These are phyloP conservation scores for Agrilus biguttatus DNA, from an alignment of 2,888 invertebrate genomes.

Conservation along the genomic window DNA sequence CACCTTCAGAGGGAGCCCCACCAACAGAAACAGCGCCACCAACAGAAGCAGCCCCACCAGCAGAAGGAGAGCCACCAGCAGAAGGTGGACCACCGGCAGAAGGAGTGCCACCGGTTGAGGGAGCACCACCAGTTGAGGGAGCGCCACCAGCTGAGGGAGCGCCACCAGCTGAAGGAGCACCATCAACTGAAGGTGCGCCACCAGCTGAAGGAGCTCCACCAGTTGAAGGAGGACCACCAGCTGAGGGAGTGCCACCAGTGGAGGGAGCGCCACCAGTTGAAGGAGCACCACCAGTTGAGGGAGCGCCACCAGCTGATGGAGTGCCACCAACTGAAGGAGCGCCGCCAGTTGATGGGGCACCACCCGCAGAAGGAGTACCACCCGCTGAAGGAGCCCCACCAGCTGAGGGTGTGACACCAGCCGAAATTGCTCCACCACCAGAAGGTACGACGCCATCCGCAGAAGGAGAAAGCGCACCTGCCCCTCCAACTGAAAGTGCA, in stretches of 20 bases:
- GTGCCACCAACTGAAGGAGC: slow-evolving; percentile 2
- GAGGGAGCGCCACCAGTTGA: slow-evolving; percentile 17
- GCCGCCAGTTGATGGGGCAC: slow-evolving; percentile 8
- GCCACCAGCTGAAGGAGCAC: slow-evolving; percentile 3
- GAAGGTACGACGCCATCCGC: slow-evolving; percentile 21
- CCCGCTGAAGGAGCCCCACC: slow-evolving; percentile 14
- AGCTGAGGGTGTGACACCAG: slow-evolving; percentile 17
- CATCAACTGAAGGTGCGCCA: slow-evolving; percentile 17
- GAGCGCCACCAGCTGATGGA: slow-evolving; percentile 20
- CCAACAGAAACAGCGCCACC: slow-evolving; percentile 19
- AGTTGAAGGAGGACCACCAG: slow-evolving; percentile 13
- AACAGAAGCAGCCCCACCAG: slow-evolving; percentile 22
- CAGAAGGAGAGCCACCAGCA: slow-evolving; percentile 20
- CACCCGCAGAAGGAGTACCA: slow-evolving; percentile 17
- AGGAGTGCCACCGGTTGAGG: no score
- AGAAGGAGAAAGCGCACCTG: slow-evolving; percentile 23
- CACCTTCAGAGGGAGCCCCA: slow-evolving; percentile 16
- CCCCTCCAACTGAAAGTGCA: slow-evolving; percentile 18
- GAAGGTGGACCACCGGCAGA: slow-evolving; percentile 20
- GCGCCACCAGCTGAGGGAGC: slow-evolving; percentile 3
- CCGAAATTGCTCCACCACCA: slow-evolving; percentile 19
- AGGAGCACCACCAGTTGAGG: slow-evolving; percentile 24
- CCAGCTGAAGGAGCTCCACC: slow-evolving; percentile 23
- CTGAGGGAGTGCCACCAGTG: slow-evolving; percentile 22
- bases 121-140: no score